Evolutionary conservation across 2,888 invertebrate genomes (phyloP), one percentile per base, ranked within the genome.

Genomic region (Cyrtodaria siliqua): DNA sequence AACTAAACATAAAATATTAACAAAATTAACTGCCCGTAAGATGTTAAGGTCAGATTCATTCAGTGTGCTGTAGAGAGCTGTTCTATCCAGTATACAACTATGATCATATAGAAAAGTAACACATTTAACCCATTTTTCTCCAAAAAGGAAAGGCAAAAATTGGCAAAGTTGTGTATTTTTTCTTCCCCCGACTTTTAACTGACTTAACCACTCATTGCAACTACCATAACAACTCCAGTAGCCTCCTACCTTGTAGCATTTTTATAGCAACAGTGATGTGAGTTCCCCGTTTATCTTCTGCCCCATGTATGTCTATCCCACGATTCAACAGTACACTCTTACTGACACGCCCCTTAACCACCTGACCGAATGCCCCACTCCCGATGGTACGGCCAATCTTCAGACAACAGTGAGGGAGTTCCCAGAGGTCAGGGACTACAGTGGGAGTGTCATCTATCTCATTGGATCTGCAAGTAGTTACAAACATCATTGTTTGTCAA

Each of bases 301-400:
- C 62, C 27, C 50, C 52, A 20, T 52, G 29, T 9, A 79, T 14
- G 6, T 78, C 63, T 14, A 86, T 70, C 2, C 83, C 86, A 14
- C 87, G 56, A 55, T 88, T 84, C 6, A 52, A 49, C 26, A 90
- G 62, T 40, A 87, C 56, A 57, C 84, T 83, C 40, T 79, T 80
- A 59, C 86, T 84, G 56, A 90, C 82, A 29, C 84, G 79, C 6
- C 89, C 91, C 60, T 85, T 86, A 27, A 89, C 67, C 8, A 91
- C 91, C 67, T 89, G 84, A 2, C 91, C 91, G 64, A 91, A 91
- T 1, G 91, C 91, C 6, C 91, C 91, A 44, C 82, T 76, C 3
- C 91, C 91, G 12, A 91, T 59, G 16, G 85, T 47, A 1, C 79
- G 80, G 2, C 90, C 89, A 44, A 89, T 79, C 59, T 85, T 85